Conservation (phyloP, 1,140 invertebrate species). For the Macrocentrus cingulum region DNA sequence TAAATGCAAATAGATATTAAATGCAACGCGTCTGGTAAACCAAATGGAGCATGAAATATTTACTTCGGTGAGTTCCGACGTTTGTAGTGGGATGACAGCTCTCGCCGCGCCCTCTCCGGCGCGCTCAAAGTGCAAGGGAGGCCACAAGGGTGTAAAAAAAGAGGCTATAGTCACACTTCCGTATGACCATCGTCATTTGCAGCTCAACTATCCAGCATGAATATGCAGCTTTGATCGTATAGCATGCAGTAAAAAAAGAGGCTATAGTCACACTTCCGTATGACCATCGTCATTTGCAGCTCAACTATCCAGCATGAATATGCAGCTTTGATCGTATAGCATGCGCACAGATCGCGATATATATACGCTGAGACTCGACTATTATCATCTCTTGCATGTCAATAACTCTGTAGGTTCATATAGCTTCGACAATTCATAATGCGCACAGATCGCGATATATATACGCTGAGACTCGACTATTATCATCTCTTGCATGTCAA, state of each 20-base stretch:
- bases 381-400: constrained; percentile 55
- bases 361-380: constrained; percentile 55
- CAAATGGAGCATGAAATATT: constrained; percentile 20
- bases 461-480: constrained; percentile 56
- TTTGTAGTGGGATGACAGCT: constrained; percentile 23
- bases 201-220: constrained; percentile 49
- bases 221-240: constrained; percentile 59
- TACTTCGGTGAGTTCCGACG: constrained; percentile 15
- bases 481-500: constrained; percentile 53
- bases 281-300: constrained; percentile 40
- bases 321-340: constrained; percentile 59
- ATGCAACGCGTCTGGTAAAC: constrained; percentile 9
- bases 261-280: constrained; percentile 37
- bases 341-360: constrained; percentile 60
- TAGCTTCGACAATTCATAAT: no score
- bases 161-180: constrained; percentile 37
- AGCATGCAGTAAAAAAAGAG: constrained; percentile 52
- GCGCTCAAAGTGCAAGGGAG: constrained; percentile 21
- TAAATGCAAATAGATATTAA: constrained; percentile 23
- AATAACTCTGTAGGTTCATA: no score
- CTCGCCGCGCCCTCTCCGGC: constrained; percentile 5
- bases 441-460: constrained; percentile 57
- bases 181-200: constrained; percentile 39
- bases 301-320: constrained; percentile 53
- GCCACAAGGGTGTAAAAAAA: constrained; percentile 38